Base-by-base conservation (phyloP, 2,113 vertebrate species). In the Cryptomyrus ogoouensis region DNA sequence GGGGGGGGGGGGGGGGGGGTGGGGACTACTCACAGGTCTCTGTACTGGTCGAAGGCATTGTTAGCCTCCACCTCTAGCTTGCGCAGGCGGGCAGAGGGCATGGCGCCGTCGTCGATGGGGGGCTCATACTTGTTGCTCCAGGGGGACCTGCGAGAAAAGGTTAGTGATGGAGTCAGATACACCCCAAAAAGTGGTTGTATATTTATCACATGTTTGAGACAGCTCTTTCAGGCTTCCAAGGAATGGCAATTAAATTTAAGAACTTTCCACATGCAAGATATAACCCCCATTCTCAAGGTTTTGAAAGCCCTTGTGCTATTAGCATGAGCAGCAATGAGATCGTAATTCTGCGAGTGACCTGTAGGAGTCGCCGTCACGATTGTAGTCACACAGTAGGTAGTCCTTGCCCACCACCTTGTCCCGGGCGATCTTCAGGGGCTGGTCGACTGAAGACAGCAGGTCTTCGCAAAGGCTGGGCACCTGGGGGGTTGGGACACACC, bases 61-160 rank as follows among this genome's bases (percentile, higher is more conserved):
- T 99, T 99, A 94, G 98, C 98, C 94, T 99, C 98, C 89, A 99
- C 96, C 95, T 99, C 98, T 70, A 99, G 97, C 94, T 99, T 99
- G 87, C 98, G 97, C 94, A 99, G 96, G 83, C 98, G 97, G 91
- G 97, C 96, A 9, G 98, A 99, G 42, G 98, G 98, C 98, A 99
- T 99, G 91, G 98, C 98, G 88, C 98, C 98, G 8, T 99, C 98
- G 94, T 99, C 98, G 94, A 99, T 96, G 49, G 98, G 98, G 53
- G 98, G 98, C 89, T 99, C 98, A 0, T 99, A 99, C 91, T 99
- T 99, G 96, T 99, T 99, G 95, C 98, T 99, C 98, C 98, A 99
- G 0, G 98, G 98, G 91, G 98, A 99, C 94, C 98, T 99, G 94
- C 92, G 6, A 89, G n/a, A 13, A 70, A 31, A 31, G 62, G 1